Conservation (phyloP, 2,888 invertebrate species). For the Theretra japonica region DNA sequence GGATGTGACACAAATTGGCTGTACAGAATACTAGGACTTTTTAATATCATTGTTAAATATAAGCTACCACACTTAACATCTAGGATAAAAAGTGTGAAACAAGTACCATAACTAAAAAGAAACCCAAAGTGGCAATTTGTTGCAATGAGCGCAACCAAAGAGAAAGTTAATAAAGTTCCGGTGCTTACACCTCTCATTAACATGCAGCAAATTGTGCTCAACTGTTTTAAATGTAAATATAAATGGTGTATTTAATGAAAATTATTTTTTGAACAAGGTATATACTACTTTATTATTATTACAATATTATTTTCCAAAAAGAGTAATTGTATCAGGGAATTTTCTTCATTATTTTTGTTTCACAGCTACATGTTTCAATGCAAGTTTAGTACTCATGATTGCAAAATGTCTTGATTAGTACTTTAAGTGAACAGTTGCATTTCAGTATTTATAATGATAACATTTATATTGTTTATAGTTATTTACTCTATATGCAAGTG, state of each 20-base stretch:
- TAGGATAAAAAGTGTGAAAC: background rate
- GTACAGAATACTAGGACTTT: too few relatives aligned
- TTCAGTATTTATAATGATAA: too few relatives aligned
- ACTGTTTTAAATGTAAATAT: background rate
- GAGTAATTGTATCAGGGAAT: too few relatives aligned
- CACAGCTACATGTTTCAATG: background rate
- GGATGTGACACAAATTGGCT: too few relatives aligned
- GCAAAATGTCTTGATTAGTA: too few relatives aligned
- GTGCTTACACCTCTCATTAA: slow-evolving; percentile 8
- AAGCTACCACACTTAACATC: background rate
- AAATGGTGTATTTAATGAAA: background rate
- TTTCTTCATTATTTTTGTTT: background rate
- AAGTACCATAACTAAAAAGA: background rate
- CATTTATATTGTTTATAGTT: too few relatives aligned
- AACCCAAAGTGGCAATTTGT: background rate
- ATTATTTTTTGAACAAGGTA: background rate
- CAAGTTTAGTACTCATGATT: background rate
- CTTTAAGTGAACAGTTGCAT: too few relatives aligned
- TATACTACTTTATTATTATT: too few relatives aligned
- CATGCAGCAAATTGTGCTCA: background rate
- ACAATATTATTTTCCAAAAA: background rate
- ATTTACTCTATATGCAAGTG: too few relatives aligned
- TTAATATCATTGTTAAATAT: too few relatives aligned
- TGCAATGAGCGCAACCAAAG: background rate
- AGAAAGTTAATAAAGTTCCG: slow-evolving; percentile 7